Base-by-base conservation (phyloP, 1,140 invertebrate genomes). In the Orchesella cincta region DNA sequence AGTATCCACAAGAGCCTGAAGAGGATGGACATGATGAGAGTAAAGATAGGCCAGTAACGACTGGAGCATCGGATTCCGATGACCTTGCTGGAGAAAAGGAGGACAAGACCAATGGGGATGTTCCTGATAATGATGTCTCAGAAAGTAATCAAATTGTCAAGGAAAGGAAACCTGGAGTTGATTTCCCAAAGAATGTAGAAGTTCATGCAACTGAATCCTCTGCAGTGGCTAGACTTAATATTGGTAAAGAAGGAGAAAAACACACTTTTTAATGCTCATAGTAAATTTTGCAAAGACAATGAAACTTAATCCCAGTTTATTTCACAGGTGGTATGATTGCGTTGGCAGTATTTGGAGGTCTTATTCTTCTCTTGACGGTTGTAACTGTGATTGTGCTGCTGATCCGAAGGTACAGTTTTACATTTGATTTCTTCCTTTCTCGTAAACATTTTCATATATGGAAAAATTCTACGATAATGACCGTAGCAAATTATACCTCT, bases 381-480 rank as follows among this genome's bases (percentile, higher is more conserved):
- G 91, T 96, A 76, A 95, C 93, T 0, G 94, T 94, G 3, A 92
- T 96, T 70, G 91, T 96, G 73, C 93, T 96, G 70, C 87, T 97
- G 75, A 91, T 96, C 75, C 88, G 93, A 88, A 95, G 94, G 95
- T 97, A 88, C 12, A 26, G 18, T 18, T 23, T 57, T n/a, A n/a
- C 54, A 91, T 88, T 83, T 18, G 54, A 57, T 57, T 57, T 57
- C 5, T 18, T 46, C 5, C 39, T 46, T 46, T 46, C 39, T n/a
- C n/a, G n/a, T n/a, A n/a, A n/a, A n/a, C n/a, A n/a, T n/a, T n/a
- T n/a, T n/a, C n/a, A n/a, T n/a, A n/a, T n/a, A n/a, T n/a, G n/a
- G n/a, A n/a, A n/a, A n/a, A n/a, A n/a, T n/a, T n/a, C n/a, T n/a
- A n/a, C n/a, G n/a, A n/a, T n/a, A n/a, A n/a, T n/a, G n/a, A n/a